A percentile compares a stretch with the other conserved stretches of the same genome.
Conservation (phyloP, 2,797 vertebrate species). For the Takifugu ocellatus region DNA sequence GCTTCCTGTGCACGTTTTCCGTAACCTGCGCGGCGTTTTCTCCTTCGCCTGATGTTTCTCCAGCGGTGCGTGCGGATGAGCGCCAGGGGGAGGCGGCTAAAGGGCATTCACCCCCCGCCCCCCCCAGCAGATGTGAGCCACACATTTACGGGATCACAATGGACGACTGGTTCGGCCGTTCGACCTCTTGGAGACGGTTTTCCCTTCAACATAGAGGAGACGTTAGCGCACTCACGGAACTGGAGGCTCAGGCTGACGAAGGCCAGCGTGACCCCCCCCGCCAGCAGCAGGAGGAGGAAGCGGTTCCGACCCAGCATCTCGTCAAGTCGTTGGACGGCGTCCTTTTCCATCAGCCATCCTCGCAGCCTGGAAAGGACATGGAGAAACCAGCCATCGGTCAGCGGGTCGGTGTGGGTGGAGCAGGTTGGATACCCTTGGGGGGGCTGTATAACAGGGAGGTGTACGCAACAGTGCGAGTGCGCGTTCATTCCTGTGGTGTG, state of each 20-base stretch:
- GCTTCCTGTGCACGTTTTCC: conserved; percentile 3
- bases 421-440: too few relatives aligned
- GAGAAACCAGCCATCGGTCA: background rate
- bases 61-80: background rate
- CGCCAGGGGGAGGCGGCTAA: conserved; percentile 11
- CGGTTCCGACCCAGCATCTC: conserved; percentile 74
- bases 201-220: conserved; percentile 20
- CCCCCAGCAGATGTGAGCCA: too few relatives aligned
- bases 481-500: too few relatives aligned
- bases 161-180: conserved; percentile 40
- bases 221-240: conserved; percentile 65
- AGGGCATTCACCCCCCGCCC: too few relatives aligned
- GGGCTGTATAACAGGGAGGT: too few relatives aligned
- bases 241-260: conserved; percentile 72
- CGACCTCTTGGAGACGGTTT: conserved; percentile 10
- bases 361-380: conserved; percentile 31
- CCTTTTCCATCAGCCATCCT: conserved; percentile 54
- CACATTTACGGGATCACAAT: conserved; percentile 19
- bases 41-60: conserved; percentile 6
- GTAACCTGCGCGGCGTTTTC: background rate
- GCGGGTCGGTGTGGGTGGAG: too few relatives aligned
- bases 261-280: conserved; percentile 62
- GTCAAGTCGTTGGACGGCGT: conserved; percentile 39
- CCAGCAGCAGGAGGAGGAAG: conserved; percentile 70
- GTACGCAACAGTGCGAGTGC: too few relatives aligned